Evolutionary conservation across 2,797 vertebrate genomes (phyloP).

Genomic region (Dicrostonyx torquatus): DNA sequence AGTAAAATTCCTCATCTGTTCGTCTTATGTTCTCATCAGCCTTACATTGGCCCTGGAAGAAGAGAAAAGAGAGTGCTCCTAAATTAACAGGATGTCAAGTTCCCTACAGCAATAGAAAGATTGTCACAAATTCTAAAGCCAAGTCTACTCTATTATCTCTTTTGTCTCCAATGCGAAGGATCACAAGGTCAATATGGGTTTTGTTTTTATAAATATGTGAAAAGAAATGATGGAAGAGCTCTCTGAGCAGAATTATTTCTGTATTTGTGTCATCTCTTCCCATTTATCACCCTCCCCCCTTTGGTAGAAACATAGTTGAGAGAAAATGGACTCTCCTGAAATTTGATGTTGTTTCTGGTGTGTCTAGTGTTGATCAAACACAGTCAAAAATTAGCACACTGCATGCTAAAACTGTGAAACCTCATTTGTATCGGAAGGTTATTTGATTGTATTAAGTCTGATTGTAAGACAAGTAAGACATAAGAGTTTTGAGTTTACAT

Average conservation of each 20-base stretch:
- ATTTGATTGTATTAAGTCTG: constrained; percentile 76
- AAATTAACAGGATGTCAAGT: constrained; percentile 53
- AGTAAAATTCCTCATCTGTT: constrained; percentile 53
- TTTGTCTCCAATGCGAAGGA: constrained; percentile 47
- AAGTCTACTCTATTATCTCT: constrained; percentile 3
- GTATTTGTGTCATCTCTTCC: not conserved
- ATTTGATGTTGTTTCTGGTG: constrained; percentile 66
- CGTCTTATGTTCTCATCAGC: constrained; percentile 43
- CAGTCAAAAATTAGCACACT: constrained; percentile 62
- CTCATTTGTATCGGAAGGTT: constrained; percentile 69
- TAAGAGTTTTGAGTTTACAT: constrained; percentile 72
- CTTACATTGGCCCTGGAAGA: constrained; percentile 60
- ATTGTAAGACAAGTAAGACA: constrained; percentile 66
- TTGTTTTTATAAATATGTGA: constrained; percentile 57
- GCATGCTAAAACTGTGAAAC: constrained; percentile 55
- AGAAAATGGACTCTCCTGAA: constrained; percentile 62
- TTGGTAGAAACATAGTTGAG: constrained; percentile 34
- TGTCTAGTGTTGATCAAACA: constrained; percentile 63
- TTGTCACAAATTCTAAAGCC: constrained; percentile 34
- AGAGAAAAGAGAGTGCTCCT: constrained; percentile 1
- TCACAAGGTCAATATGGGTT: constrained; percentile 29
- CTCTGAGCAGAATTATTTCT: constrained; percentile 44
- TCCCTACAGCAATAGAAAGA: constrained; percentile 36
- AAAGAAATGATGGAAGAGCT: constrained; percentile 49
- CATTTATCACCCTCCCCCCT: not conserved